phyloP scores from a whole-genome alignment of 2,888 invertebrate genomes.

The Microplitis deprimator region DNA sequence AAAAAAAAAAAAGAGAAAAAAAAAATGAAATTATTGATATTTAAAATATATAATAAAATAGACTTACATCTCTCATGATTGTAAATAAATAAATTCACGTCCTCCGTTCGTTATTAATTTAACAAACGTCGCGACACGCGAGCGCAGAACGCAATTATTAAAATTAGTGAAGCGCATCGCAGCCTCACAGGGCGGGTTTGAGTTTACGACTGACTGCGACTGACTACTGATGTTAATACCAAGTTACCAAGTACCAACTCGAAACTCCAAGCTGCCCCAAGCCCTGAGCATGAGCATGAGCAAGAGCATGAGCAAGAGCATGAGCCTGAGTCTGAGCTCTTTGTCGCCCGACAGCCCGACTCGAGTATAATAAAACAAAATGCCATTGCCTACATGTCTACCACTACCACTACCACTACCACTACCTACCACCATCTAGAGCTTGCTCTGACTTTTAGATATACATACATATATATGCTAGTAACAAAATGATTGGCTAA shows the following conservation, averaged over 20 bases:
- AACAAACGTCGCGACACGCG: slow-evolving; percentile 40
- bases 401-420: too few relatives aligned
- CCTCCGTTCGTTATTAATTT: slow-evolving; percentile 26
- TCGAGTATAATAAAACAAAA: too few relatives aligned
- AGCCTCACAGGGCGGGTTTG: slow-evolving; percentile 53
- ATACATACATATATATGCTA: slow-evolving; percentile 17
- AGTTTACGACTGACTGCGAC: slow-evolving; percentile 57
- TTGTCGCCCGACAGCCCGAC: too few relatives aligned
- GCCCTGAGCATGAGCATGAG: too few relatives aligned
- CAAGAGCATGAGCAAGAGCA: too few relatives aligned
- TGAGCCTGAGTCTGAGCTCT: too few relatives aligned
- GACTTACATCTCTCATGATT: slow-evolving; percentile 54
- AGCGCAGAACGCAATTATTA: slow-evolving; percentile 46
- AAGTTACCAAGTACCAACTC: not conserved
- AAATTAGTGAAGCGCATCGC: slow-evolving; percentile 51
- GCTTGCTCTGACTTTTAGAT: too few relatives aligned
- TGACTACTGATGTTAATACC: slow-evolving; percentile 42
- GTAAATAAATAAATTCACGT: slow-evolving; percentile 43
- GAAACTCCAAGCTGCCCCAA: too few relatives aligned
- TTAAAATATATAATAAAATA: slow-evolving; percentile 25
- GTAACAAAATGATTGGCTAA: slow-evolving; percentile 24
- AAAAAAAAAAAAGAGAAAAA: not conserved
- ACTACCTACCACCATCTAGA: too few relatives aligned
- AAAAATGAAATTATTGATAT: not conserved
- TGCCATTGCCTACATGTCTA: too few relatives aligned